A percentile compares a stretch with the other conserved stretches of the same genome.
Conservation (phyloP, 2,888 invertebrate genomes). For the Dendrolimus pini region DNA sequence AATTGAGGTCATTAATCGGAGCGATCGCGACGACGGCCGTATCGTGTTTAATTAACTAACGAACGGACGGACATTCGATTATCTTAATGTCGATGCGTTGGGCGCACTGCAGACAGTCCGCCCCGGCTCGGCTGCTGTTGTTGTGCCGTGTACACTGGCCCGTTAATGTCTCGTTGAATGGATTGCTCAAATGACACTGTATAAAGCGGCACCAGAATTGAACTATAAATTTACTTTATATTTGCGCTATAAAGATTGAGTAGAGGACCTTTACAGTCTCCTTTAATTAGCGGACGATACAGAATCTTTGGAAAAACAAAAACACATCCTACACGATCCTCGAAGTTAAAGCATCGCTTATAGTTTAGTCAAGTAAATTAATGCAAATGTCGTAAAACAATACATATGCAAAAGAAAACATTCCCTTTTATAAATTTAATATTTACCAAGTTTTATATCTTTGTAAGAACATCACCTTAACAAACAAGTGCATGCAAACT, state of each 20-base stretch:
- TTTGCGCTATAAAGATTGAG: neutral
- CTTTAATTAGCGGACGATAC: neutral
- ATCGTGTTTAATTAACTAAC: constrained; percentile 74
- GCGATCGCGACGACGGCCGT: constrained; percentile 55
- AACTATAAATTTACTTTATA: neutral
- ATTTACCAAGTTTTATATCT: too few relatives aligned
- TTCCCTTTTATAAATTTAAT: too few relatives aligned
- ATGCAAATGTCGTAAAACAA: too few relatives aligned
- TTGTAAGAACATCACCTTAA: too few relatives aligned
- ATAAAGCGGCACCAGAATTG: neutral
- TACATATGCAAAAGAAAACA: too few relatives aligned
- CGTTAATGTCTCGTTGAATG: neutral
- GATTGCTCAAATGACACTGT: neutral
- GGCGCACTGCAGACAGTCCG: constrained; percentile 18
- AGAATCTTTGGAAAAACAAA: too few relatives aligned
- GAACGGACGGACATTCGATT: constrained; percentile 58
- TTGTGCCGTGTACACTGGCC: neutral
- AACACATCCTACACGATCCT: too few relatives aligned
- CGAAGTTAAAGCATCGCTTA: too few relatives aligned
- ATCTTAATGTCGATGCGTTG: constrained; percentile 57
- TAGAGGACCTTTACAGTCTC: neutral
- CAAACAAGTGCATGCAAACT: too few relatives aligned
- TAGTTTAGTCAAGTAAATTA: too few relatives aligned
- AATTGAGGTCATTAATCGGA: constrained; percentile 67
- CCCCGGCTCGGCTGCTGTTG: neutral